Evolutionary conservation across 2,888 invertebrate genomes (phyloP).

Genomic region (Limnephilus lunatus): DNA sequence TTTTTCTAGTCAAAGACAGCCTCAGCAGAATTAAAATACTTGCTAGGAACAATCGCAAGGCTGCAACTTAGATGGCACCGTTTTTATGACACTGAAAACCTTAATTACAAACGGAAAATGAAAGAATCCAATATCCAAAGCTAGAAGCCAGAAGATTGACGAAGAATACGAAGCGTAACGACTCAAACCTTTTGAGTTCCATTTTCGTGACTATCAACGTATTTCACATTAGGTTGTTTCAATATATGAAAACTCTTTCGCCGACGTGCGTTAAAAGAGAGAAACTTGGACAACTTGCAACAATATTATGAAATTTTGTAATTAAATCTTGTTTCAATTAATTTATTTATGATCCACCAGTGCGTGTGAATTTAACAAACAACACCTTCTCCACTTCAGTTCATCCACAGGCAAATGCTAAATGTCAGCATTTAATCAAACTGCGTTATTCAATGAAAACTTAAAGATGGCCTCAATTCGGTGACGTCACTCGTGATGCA

Average conservation of each 20-base stretch:
- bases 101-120: no score
- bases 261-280: not conserved
- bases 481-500: constrained; percentile 20
- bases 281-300: not conserved
- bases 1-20: no score
- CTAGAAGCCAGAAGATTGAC: no score
- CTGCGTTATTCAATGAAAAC: not conserved
- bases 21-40: no score
- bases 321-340: not conserved
- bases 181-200: not conserved
- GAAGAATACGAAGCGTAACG: no score
- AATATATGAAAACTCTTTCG: not conserved
- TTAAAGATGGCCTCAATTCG: not conserved
- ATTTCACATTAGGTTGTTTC: no score
- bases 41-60: no score
- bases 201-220: not conserved
- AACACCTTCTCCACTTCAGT: not conserved
- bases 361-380: not conserved
- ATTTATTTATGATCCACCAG: not conserved
- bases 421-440: constrained; percentile 42
- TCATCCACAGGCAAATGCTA: not conserved
- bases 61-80: no score
- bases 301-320: no score
- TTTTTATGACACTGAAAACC: no score
- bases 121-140: no score